Percentiles rank a stretch among this genome's conserved stretches.
These are phyloP conservation scores for Vireo griseus DNA, from an alignment of 2,797 vertebrate genomes.

Conservation along the genomic window DNA sequence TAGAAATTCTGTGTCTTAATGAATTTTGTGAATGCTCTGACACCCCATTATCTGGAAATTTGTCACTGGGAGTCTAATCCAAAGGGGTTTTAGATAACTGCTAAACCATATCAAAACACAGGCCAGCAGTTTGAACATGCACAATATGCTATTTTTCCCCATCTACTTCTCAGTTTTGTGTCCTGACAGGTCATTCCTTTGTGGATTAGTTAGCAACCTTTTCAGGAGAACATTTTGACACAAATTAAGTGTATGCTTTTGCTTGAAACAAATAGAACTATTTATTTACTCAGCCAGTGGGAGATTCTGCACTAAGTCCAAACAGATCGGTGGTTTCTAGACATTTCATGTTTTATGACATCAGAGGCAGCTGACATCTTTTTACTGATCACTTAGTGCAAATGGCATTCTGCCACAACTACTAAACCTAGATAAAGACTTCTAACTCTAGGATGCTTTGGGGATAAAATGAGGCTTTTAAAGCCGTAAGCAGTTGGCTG, in stretches of 20 bases:
- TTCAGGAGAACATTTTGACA: slow-evolving; percentile 10
- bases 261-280: neutral
- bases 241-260: slow-evolving; percentile 10
- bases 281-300: slow-evolving; percentile 14
- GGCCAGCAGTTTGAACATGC: neutral
- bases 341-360: slow-evolving; percentile 44
- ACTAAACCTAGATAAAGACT: slow-evolving; percentile 40
- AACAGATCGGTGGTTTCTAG: slow-evolving; percentile 25
- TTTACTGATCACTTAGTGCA: slow-evolving; percentile 47
- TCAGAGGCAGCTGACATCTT: slow-evolving; percentile 25
- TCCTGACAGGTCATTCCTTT: neutral
- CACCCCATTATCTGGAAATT: neutral
- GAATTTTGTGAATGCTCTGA: neutral
- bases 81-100: neutral
- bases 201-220: neutral
- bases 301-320: slow-evolving; percentile 13
- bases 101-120: neutral
- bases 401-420: slow-evolving; percentile 54
- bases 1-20: neutral
- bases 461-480: slow-evolving; percentile 49
- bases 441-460: slow-evolving; percentile 26
- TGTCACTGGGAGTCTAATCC: neutral
- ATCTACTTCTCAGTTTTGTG: neutral
- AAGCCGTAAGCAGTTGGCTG: slow-evolving; percentile 63
- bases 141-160: neutral